A percentile compares a stretch with the other conserved stretches of the same genome.
These are phyloP conservation scores for Ceratotherium simum DNA, from an alignment of 2,113 vertebrate species.

Conservation along the genomic window DNA sequence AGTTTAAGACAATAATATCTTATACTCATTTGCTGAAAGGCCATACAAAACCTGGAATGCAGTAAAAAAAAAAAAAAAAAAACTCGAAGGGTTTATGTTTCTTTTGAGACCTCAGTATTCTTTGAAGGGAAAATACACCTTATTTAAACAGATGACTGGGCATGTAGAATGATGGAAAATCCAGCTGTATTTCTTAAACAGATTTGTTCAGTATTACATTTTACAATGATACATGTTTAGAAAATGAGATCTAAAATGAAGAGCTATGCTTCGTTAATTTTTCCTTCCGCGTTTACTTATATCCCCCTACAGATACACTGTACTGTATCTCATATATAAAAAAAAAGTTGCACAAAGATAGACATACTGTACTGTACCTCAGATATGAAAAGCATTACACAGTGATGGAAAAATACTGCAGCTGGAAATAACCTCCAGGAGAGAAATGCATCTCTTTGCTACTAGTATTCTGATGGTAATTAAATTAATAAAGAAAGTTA, in stretches of 20 bases:
- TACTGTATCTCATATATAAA: neutral
- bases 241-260: neutral
- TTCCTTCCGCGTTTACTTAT: neutral
- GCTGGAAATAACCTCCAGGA: neutral
- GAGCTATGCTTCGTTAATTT: neutral
- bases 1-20: neutral
- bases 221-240: neutral
- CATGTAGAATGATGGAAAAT: neutral
- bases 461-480: neutral
- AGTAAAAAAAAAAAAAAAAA: neutral
- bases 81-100: neutral
- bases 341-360: neutral
- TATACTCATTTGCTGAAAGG: neutral
- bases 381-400: neutral
- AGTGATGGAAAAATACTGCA: rapidly evolving
- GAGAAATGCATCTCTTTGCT: neutral
- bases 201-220: neutral
- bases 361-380: neutral
- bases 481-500: neutral
- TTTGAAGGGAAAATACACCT: neutral
- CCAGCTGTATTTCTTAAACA: neutral
- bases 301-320: neutral
- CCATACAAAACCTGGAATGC: neutral
- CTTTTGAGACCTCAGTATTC: neutral
- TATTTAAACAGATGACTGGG: neutral